Percentiles rank a stretch among this genome's conserved stretches.
These are phyloP conservation scores for Rhyacophila evoluta DNA, from an alignment of 2,888 invertebrate genomes.

Conservation along the genomic window DNA sequence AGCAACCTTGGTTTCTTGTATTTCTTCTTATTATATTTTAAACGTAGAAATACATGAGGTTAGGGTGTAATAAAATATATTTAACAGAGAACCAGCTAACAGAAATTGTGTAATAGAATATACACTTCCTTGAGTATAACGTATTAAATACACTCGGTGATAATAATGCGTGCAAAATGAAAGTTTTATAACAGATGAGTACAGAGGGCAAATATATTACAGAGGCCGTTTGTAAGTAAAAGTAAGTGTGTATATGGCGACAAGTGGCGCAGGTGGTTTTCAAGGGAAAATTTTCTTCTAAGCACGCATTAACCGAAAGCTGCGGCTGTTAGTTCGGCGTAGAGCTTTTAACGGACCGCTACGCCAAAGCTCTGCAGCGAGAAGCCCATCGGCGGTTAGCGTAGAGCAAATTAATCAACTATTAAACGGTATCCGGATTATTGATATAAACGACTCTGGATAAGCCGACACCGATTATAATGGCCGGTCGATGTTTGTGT, in stretches of 20 bases:
- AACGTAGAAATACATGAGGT: too few species aligned
- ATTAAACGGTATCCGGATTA: conserved; percentile 19
- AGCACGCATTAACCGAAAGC: conserved; percentile 42
- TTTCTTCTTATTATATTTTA: too few species aligned
- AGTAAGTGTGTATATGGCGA: conserved; percentile 18
- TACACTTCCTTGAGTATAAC: too few species aligned
- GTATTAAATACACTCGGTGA: not conserved
- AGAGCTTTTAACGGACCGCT: conserved; percentile 38
- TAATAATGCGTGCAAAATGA: not conserved
- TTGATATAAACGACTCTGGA: conserved; percentile 13
- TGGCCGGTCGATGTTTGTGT: not conserved
- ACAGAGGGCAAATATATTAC: conserved; percentile 16
- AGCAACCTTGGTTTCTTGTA: too few species aligned
- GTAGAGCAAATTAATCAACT: conserved; percentile 5
- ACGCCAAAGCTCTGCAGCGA: not conserved
- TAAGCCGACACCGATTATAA: not conserved
- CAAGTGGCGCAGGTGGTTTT: conserved; percentile 42
- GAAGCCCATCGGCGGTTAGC: not conserved
- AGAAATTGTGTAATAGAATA: too few species aligned
- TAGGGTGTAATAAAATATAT: too few species aligned
- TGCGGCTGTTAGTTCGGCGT: conserved; percentile 40
- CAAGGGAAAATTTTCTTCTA: conserved; percentile 41
- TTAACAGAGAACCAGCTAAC: too few species aligned
- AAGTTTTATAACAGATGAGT: conserved; percentile 9
- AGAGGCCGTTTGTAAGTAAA: not conserved